Base-by-base conservation (phyloP, 2,797 vertebrate genomes). In the Xenops minutus region DNA sequence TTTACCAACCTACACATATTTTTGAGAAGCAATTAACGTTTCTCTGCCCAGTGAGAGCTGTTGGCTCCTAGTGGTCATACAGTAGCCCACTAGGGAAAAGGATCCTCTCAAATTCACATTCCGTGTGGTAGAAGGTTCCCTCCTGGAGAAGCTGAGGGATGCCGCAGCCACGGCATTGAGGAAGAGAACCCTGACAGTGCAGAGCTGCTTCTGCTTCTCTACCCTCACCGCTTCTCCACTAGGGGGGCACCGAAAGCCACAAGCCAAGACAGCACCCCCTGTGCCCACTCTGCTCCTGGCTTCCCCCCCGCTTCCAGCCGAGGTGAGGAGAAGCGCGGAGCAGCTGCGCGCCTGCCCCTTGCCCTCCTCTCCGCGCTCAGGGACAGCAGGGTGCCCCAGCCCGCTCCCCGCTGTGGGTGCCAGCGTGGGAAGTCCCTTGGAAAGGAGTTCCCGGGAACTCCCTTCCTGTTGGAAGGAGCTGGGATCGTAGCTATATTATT, bases 371-470 rank as follows among this genome's bases (percentile, higher is more conserved):
- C 27, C 37, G 43, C 14, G 6, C 79, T 37, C 39, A 26, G 66
- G 27, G 67, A 64, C 51, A 73, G 43, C 24, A 23, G 2, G 0
- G 1, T 74, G 81, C 63, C 87, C 61, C 62, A 63, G 54, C 29
- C 71, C 0, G 1, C 62, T 63, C 10, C 46, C 55, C 0, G 0
- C 55, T 6, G 5, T 12, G 83, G 62, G 93, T 85, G 44, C 17
- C 1, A 81, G 0, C 1, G 32, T 63, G 88, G 94, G 96, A 97
- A 93, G 71, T 90, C 94, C 30, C 49, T 76, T 49, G 36, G 84
- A 91, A 95, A 96, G 80, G 69, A 93, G 88, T 96, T 96, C 85
- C 88, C 91, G 95, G 91, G 84, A 95, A 88, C 94, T 94, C 93
- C 95, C 94, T 93, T 96, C 94, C 96, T 97, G 88, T 85, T 54